Percentiles rank a stretch among this genome's conserved stretches.
Conservation (phyloP, 2,113 vertebrate species). For the Spea multiplicata region DNA sequence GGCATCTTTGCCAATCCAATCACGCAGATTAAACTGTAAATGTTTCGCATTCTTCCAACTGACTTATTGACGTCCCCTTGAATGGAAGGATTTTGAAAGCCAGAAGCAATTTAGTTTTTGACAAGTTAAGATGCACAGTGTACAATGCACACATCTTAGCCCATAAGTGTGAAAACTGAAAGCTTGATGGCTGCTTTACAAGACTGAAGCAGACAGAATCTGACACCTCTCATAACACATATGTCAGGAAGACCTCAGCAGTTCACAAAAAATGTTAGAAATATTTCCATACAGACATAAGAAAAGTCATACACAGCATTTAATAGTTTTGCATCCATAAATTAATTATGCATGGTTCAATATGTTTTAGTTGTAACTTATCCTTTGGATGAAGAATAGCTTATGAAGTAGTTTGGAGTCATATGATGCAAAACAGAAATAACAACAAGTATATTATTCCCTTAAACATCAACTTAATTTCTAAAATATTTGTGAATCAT, state of each 20-base stretch:
- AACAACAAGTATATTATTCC: no score
- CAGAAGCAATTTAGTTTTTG: slow-evolving; percentile 45
- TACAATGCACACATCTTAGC: slow-evolving; percentile 30
- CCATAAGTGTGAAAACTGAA: slow-evolving; percentile 40
- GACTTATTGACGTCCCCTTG: slow-evolving; percentile 28
- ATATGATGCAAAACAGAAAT: no score
- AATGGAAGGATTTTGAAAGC: slow-evolving; percentile 33
- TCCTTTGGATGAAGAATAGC: background rate
- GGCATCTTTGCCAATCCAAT: slow-evolving; percentile 13
- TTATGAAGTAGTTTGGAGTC: no score
- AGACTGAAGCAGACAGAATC: slow-evolving; percentile 40
- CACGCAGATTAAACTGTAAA: slow-evolving; percentile 28
- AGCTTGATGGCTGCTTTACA: slow-evolving; percentile 46
- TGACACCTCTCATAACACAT: slow-evolving; percentile 44
- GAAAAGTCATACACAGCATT: background rate
- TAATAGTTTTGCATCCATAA: background rate
- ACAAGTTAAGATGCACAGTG: slow-evolving; percentile 42
- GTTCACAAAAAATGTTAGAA: slow-evolving; percentile 18
- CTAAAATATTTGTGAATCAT: no score
- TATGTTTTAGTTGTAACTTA: background rate
- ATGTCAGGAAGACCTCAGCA: slow-evolving; percentile 35
- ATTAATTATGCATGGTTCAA: background rate
- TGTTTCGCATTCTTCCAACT: slow-evolving; percentile 30
- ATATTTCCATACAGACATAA: slow-evolving; percentile 15
- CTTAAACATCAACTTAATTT: no score